phyloP scores from a whole-genome alignment of 2,113 vertebrate species.

The Theristicus caerulescens region DNA sequence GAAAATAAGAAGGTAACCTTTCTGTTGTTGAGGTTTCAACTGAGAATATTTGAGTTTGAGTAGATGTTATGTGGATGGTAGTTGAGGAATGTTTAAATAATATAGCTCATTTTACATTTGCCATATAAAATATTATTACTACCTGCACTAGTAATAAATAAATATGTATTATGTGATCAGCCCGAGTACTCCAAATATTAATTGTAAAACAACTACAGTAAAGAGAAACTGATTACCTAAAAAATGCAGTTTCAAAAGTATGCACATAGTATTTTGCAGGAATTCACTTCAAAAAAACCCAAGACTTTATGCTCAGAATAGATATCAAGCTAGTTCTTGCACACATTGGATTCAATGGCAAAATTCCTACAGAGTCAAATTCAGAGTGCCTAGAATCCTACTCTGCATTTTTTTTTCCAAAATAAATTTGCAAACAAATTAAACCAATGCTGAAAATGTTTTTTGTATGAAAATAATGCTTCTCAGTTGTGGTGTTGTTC shows the following conservation, averaged over 20 bases:
- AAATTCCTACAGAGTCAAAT: not conserved
- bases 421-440: not conserved
- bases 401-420: fast-evolving
- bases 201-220: not conserved
- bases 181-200: not conserved
- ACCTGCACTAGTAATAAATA: not conserved
- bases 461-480: not conserved
- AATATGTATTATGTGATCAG: not conserved
- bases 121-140: not conserved
- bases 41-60: not conserved
- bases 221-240: not conserved
- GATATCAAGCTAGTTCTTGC: not conserved
- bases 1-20: not conserved
- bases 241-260: not conserved
- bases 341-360: not conserved
- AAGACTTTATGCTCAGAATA: not conserved
- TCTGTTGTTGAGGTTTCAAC: not conserved
- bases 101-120: not conserved
- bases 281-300: not conserved
- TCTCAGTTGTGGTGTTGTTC: fast-evolving
- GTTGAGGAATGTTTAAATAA: not conserved
- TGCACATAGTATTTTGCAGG: not conserved
- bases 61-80: not conserved
- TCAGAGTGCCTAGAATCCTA: not conserved
- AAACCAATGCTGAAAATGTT: not conserved